Conservation (phyloP, 1,140 invertebrate genomes). For the Choristoneura fumiferana region DNA sequence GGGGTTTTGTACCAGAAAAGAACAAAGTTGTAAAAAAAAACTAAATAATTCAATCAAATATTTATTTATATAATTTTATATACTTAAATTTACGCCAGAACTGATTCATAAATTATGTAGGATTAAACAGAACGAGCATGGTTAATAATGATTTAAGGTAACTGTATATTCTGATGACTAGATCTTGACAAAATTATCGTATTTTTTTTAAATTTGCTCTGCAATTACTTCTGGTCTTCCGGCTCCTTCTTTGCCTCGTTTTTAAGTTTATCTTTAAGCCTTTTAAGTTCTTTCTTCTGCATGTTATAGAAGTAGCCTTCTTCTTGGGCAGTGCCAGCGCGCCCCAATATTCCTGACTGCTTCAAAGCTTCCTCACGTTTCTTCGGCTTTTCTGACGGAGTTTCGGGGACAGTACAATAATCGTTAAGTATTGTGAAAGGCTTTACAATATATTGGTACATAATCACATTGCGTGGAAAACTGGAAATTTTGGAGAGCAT, state of each 20-base stretch:
- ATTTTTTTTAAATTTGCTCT: no score
- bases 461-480: not conserved
- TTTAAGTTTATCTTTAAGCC: slow-evolving; percentile 50
- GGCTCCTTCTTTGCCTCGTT: slow-evolving; percentile 1
- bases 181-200: no score
- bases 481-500: not conserved
- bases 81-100: no score
- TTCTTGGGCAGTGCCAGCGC: slow-evolving; percentile 53
- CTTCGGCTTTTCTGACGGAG: slow-evolving; percentile 50
- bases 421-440: not conserved
- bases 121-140: no score
- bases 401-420: not conserved
- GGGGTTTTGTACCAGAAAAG: no score
- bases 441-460: not conserved
- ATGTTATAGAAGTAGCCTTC: slow-evolving; percentile 58
- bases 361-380: slow-evolving; percentile 47
- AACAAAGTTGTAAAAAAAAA: no score
- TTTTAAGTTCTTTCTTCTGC: slow-evolving; percentile 48
- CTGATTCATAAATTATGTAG: no score
- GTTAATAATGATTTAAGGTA: no score
- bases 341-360: slow-evolving; percentile 51
- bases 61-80: no score
- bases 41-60: no score
- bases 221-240: not conserved
- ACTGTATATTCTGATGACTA: no score